A percentile compares a stretch with the other conserved stretches of the same genome.
Evolutionary conservation across 2,113 vertebrate genomes (phyloP).

Genomic region (Psilopogon haemacephalus): DNA sequence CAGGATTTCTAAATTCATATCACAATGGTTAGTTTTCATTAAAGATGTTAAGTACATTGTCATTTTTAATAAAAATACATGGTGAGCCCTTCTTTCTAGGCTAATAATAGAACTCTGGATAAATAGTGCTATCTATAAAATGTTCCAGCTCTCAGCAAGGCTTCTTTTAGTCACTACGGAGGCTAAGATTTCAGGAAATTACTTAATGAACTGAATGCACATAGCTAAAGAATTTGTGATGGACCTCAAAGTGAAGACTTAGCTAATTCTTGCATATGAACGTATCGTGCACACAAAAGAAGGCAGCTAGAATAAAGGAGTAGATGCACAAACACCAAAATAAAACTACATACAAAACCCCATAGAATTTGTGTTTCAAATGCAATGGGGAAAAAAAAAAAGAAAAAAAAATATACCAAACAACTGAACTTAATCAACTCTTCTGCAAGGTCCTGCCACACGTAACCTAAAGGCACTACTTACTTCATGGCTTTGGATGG

Average conservation of each 20-base stretch:
- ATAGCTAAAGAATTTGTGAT: conserved; percentile 11
- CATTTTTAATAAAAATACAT: conserved; percentile 26
- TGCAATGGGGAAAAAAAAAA: neutral
- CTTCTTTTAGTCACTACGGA: neutral
- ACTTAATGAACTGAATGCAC: conserved; percentile 23
- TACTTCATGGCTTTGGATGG: neutral
- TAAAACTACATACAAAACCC: neutral
- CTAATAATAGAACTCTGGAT: conserved; percentile 61
- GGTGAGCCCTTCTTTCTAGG: neutral
- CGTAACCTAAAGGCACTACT: neutral
- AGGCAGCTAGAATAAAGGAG: neutral
- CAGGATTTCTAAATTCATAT: conserved; percentile 3
- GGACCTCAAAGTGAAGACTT: neutral
- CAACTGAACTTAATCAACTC: neutral
- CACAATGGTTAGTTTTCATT: conserved; percentile 34
- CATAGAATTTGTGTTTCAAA: neutral
- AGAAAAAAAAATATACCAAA: neutral
- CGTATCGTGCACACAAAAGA: neutral
- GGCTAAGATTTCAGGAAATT: neutral
- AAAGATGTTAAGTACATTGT: conserved; percentile 50
- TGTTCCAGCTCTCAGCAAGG: conserved; percentile 40
- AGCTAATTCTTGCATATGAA: neutral
- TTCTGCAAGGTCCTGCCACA: neutral
- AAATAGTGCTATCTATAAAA: conserved; percentile 43
- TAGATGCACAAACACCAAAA: neutral